Conservation (phyloP, 2,888 invertebrate species). For the Trissoscelio sp. region DNA sequence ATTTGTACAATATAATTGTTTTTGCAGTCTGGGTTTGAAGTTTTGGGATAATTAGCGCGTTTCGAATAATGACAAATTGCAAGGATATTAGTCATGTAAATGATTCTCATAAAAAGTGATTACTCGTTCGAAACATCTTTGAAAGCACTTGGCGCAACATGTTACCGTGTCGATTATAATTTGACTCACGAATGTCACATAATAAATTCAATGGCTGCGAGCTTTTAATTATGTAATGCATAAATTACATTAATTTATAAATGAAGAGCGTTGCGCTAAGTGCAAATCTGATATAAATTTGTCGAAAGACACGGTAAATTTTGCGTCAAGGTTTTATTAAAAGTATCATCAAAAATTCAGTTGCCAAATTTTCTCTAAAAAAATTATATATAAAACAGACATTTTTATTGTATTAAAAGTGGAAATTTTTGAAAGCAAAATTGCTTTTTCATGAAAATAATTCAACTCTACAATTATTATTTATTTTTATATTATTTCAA, state of each 20-base stretch:
- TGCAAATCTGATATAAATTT: conserved; percentile 2
- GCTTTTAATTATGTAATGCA: conserved; percentile 37
- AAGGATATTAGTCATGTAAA: conserved; percentile 15
- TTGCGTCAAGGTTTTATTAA: conserved; percentile 6
- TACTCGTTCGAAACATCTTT: conserved; percentile 33
- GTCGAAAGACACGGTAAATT: conserved; percentile 8
- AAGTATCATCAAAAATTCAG: no score
- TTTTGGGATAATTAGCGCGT: not conserved
- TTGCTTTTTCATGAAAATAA: no score
- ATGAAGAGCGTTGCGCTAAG: not conserved
- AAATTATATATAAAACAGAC: no score
- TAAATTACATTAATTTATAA: conserved; percentile 24
- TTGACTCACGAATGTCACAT: conserved; percentile 33
- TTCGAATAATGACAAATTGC: conserved; percentile 5
- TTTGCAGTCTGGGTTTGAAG: no score
- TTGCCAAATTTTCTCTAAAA: no score
- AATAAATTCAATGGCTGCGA: conserved; percentile 21
- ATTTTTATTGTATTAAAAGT: no score
- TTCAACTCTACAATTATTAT: no score
- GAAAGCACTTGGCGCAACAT: conserved; percentile 44
- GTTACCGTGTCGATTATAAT: conserved; percentile 42
- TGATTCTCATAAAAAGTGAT: conserved; percentile 41
- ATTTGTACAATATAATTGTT: not conserved
- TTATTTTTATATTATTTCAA: no score
- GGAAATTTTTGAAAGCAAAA: no score